Percentiles rank a stretch among this genome's conserved stretches.
Evolutionary conservation across 2,113 vertebrate genomes (phyloP).

Genomic region (Poeciliopsis prolifica): DNA sequence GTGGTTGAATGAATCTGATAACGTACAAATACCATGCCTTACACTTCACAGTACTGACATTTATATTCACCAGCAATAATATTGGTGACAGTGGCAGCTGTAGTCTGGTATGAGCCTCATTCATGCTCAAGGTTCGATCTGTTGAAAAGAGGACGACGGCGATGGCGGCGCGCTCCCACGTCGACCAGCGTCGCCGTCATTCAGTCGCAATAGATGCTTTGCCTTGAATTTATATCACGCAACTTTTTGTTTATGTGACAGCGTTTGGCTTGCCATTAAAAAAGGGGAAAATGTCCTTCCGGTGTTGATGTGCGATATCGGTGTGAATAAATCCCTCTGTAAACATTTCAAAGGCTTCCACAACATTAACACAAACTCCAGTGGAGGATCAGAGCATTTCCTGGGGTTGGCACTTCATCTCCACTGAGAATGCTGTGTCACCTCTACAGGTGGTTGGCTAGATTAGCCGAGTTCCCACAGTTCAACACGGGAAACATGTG

Average conservation of each 20-base stretch:
- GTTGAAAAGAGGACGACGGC: constrained; percentile 39
- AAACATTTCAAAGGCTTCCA: constrained; percentile 15
- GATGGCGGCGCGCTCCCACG: constrained; percentile 30
- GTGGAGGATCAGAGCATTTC: constrained; percentile 19
- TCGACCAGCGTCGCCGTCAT: constrained; percentile 26
- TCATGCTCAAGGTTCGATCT: constrained; percentile 48
- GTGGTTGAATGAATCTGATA: not conserved
- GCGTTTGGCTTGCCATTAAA: constrained; percentile 13
- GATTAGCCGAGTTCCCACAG: constrained; percentile 27
- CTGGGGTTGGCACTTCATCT: constrained; percentile 21
- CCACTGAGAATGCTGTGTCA: constrained; percentile 22
- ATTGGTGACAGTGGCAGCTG: not conserved
- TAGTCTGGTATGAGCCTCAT: constrained; percentile 20
- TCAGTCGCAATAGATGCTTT: constrained; percentile 7
- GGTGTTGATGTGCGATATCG: constrained; percentile 13
- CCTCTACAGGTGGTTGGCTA: constrained; percentile 38
- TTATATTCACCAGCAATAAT: not conserved
- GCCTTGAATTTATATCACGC: not conserved
- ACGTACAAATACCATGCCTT: not conserved
- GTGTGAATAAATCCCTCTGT: not conserved
- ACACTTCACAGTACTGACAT: not conserved
- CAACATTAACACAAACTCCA: not conserved
- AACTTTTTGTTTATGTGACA: constrained; percentile 13
- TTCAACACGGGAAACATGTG: constrained; percentile 7
- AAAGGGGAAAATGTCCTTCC: not conserved